phyloP scores from a whole-genome alignment of 2,113 vertebrate genomes.

The Hylia prasina region DNA sequence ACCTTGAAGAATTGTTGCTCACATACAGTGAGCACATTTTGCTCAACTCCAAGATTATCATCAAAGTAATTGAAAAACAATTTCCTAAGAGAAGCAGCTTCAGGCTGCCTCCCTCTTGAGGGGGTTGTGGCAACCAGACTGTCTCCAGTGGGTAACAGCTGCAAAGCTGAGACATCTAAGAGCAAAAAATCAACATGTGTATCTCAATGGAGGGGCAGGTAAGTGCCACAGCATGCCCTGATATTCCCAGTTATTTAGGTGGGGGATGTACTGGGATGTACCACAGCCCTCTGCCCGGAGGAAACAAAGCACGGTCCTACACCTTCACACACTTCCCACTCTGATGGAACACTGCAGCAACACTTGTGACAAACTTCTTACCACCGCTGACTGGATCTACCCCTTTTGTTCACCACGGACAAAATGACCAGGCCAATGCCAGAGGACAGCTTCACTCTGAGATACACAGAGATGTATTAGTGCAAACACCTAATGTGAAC shows the following conservation, averaged over 20 bases:
- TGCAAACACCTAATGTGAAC: neutral
- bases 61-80: neutral
- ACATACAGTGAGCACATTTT: neutral
- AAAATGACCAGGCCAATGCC: neutral
- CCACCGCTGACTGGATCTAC: fast-evolving
- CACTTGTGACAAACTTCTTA: neutral
- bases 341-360: neutral
- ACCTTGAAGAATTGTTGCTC: neutral
- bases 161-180: neutral
- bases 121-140: neutral
- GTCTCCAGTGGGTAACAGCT: neutral
- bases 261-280: fast-evolving
- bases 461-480: neutral
- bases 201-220: neutral
- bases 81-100: neutral
- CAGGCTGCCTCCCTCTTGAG: neutral
- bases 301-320: neutral
- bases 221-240: neutral
- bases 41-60: neutral
- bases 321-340: neutral
- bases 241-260: neutral
- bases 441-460: neutral
- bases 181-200: neutral
- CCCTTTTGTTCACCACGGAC: fast-evolving
- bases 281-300: fast-evolving